Base-by-base conservation (phyloP, 2,113 vertebrate species). In the Chunga burmeisteri region DNA sequence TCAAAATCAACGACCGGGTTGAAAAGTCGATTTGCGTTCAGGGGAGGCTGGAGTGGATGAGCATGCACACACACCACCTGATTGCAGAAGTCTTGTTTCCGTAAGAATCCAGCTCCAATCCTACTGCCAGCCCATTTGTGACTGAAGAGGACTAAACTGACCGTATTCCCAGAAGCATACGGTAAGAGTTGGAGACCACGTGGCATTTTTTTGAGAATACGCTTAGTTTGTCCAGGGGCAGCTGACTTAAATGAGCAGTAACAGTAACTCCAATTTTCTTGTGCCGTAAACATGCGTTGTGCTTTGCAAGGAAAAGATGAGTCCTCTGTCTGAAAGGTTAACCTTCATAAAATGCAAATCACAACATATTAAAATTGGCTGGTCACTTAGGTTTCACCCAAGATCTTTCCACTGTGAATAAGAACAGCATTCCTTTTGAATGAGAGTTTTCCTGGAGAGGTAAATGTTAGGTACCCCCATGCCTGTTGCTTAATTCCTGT, bases 61-160 rank as follows among this genome's bases (percentile, higher is more conserved):
- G 26, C 16, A 59, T 44, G n/a, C 18, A 15, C 56, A 70, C 11
- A 61, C 65, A 55, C 50, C 11, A 5, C 36, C 38, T 67, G n/a
- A 46, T 21, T 52, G 29, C 74, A 36, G 25, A 80, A 83, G 6
- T 34, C 34, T 82, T 65, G 19, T 72, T 92, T 88, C 82, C 1
- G 0, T 34, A 53, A 68, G 23, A 67, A 47, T 75, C 52, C 0
- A 0, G 2, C 38, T 93, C 36, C 21, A 34, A 22, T 82, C 47
- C 2, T 2, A 21, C 66, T 68, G 27, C 65, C 59, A 3, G 36
- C 22, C 67, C 17, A 55, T 63, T 18, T 44, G 9, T 38, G 59
- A 40, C 42, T 72, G 46, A 34, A 50, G 74, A 73, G 34, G 32
- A 52, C 40, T 47, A 58, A 75, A 82, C n/a, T 68, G 40, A 72